phyloP scores from a whole-genome alignment of 2,888 invertebrate genomes.

The Julus scandinavius region DNA sequence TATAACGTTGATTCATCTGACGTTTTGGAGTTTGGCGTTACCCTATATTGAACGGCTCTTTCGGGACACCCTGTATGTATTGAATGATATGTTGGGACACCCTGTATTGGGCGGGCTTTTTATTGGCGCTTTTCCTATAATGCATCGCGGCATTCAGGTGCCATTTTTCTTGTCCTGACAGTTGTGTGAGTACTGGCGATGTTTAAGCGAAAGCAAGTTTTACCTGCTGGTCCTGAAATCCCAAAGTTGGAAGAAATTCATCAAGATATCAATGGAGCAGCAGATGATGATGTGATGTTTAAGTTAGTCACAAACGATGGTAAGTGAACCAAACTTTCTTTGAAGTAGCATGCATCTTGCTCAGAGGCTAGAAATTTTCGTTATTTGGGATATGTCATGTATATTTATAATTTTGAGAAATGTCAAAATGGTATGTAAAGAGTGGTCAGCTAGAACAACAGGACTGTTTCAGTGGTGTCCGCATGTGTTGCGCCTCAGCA shows the following conservation, averaged over 20 bases:
- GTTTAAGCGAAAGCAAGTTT: slow-evolving; percentile 49
- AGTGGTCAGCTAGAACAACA: no score
- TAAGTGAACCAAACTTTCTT: neutral
- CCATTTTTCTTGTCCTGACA: neutral
- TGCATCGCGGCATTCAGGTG: neutral
- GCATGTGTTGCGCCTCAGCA: no score
- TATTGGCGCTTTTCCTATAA: neutral
- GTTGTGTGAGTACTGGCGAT: neutral
- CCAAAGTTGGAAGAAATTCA: slow-evolving; percentile 54
- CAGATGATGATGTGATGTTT: slow-evolving; percentile 51
- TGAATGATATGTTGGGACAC: neutral
- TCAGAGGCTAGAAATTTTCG: no score
- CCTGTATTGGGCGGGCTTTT: neutral
- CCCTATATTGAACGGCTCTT: neutral
- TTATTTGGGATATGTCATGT: no score
- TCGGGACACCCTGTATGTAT: neutral
- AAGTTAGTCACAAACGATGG: slow-evolving; percentile 1
- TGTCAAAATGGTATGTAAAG: no score
- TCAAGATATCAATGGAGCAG: slow-evolving; percentile 47
- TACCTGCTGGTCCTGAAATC: slow-evolving; percentile 53
- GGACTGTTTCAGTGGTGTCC: no score
- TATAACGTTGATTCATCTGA: neutral
- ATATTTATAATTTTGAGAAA: no score
- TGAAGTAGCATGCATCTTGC: neutral
- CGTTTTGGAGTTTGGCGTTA: neutral